Evolutionary conservation across 2,797 vertebrate genomes (phyloP).

Genomic region (Steatocranus sp.): DNA sequence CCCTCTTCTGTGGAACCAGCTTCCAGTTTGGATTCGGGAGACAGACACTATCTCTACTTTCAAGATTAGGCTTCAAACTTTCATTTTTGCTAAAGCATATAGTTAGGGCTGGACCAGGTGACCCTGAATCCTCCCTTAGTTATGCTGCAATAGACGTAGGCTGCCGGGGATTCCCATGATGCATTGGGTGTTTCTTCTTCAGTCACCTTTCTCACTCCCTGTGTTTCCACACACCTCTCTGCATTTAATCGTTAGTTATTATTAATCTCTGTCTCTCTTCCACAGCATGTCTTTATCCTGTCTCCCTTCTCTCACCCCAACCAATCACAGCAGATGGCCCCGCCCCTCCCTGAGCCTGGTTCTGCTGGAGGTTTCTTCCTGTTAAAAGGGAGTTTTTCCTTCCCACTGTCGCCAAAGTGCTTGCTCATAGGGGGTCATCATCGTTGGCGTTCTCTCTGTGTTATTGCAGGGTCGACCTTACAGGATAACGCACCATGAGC

Average conservation of each 20-base stretch:
- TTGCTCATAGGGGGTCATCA: not conserved
- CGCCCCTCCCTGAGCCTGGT: not conserved
- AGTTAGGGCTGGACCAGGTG: not conserved
- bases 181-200: fast-evolving
- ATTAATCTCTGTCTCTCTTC: not conserved
- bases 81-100: not conserved
- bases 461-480: not conserved
- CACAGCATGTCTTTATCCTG: not conserved
- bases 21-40: too few relatives aligned
- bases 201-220: not conserved
- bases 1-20: too few relatives aligned
- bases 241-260: fast-evolving
- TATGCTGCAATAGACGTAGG: not conserved
- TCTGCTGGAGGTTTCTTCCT: fast-evolving
- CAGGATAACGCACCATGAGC: not conserved
- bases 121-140: not conserved
- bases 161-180: not conserved
- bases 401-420: fast-evolving
- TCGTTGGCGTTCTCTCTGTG: not conserved
- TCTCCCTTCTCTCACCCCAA: not conserved
- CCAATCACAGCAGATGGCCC: not conserved
- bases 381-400: not conserved
- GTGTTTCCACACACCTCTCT: fast-evolving
- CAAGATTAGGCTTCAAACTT: fast-evolving
- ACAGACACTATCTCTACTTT: too few relatives aligned